Evolutionary conservation across 2,888 invertebrate genomes (phyloP).

Genomic region (Lypha dubia): DNA sequence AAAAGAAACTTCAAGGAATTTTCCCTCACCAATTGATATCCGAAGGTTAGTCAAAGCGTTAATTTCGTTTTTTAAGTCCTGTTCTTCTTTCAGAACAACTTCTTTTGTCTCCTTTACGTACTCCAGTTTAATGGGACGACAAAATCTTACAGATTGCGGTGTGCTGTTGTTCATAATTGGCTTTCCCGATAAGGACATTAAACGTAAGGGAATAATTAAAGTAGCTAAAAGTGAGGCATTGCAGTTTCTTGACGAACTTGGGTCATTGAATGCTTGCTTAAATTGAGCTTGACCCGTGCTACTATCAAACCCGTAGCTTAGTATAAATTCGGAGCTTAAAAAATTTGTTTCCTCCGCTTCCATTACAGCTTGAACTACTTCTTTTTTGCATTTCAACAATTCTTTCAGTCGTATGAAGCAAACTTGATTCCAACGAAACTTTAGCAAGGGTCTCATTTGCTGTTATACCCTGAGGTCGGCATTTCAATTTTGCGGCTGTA

Average conservation of each 20-base stretch:
- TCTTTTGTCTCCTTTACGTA: too few relatives aligned
- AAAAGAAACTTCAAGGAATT: constrained; percentile 10
- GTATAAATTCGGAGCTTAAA: constrained; percentile 42
- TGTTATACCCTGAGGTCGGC: constrained; percentile 30
- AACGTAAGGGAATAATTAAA: neutral
- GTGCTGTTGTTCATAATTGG: constrained; percentile 1
- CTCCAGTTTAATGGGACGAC: too few relatives aligned
- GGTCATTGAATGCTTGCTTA: too few relatives aligned
- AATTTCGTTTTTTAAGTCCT: constrained; percentile 7
- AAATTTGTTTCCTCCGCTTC: constrained; percentile 30
- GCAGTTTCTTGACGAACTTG: too few relatives aligned
- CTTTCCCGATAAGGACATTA: constrained; percentile 3
- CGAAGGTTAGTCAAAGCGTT: neutral
- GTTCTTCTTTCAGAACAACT: neutral
- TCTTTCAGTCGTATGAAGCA: constrained; percentile 31
- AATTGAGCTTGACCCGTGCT: constrained; percentile 31
- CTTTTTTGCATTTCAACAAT: constrained; percentile 45
- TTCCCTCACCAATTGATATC: constrained; percentile 18
- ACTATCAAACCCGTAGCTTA: constrained; percentile 54
- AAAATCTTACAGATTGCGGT: too few relatives aligned
- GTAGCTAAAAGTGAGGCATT: too few relatives aligned
- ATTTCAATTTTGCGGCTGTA: constrained; percentile 30
- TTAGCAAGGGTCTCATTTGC: constrained; percentile 36
- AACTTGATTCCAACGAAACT: constrained; percentile 11
- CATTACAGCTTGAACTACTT: constrained; percentile 47